Conservation (phyloP, 1,140 invertebrate species). For the Brachionus paranguensis region DNA sequence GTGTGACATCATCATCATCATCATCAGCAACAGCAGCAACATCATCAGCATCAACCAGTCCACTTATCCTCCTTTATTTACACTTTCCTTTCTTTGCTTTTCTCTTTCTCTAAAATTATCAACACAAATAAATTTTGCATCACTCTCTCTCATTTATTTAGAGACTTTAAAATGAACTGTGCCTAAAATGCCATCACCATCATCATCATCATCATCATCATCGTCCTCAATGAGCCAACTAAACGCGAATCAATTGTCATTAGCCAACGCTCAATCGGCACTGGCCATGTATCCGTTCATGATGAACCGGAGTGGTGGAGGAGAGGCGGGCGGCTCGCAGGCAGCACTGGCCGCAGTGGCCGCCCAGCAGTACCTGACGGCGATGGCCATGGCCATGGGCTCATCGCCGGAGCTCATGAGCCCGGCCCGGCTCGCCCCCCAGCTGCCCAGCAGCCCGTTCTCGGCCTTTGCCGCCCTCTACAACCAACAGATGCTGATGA, state of each 20-base stretch:
- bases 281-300: slow-evolving; percentile 20
- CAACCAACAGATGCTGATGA: not conserved
- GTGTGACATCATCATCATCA: not conserved
- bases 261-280: not conserved
- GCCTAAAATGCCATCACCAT: not conserved
- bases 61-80: not conserved
- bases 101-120: not conserved
- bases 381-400: not conserved
- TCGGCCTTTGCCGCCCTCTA: not conserved
- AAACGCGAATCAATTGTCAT: not conserved
- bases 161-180: not conserved
- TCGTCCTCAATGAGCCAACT: not conserved
- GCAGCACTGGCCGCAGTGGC: slow-evolving; percentile 8
- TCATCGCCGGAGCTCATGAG: not conserved
- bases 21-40: too few relatives aligned
- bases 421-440: not conserved
- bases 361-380: not conserved
- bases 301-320: not conserved
- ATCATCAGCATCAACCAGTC: not conserved
- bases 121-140: not conserved
- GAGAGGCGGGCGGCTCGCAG: not conserved
- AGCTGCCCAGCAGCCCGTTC: not conserved
- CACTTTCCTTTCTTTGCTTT: not conserved
- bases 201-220: not conserved
- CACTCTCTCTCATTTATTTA: not conserved